These are phyloP conservation scores for Ypsolopha scabrella DNA, from an alignment of 2,888 invertebrate species.

Conservation along the genomic window DNA sequence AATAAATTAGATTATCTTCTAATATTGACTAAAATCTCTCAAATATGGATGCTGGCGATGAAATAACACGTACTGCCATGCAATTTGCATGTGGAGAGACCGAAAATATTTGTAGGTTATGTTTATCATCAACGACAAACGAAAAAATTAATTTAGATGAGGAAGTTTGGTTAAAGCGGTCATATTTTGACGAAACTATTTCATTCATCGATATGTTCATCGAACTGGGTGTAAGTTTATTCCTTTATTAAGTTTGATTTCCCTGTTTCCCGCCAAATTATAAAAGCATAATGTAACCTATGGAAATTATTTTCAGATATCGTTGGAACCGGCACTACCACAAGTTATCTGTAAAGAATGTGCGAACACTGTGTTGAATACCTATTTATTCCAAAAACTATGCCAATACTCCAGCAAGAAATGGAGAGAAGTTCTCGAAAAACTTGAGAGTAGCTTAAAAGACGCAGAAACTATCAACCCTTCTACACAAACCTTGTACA, in stretches of 20 bases:
- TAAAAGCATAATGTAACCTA: background rate
- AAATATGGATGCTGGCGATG: slow-evolving; percentile 19
- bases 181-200: slow-evolving; percentile 29
- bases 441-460: slow-evolving; percentile 22
- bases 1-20: too few relatives aligned
- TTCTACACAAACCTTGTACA: slow-evolving; percentile 26
- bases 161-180: slow-evolving; percentile 21
- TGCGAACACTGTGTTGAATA: slow-evolving; percentile 28
- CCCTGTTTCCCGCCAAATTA: background rate
- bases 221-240: slow-evolving; percentile 35
- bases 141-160: slow-evolving; percentile 30
- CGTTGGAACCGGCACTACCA: slow-evolving; percentile 29
- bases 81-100: slow-evolving; percentile 34
- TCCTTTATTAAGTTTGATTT: background rate
- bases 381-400: slow-evolving; percentile 39
- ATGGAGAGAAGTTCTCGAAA: slow-evolving; percentile 28
- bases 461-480: slow-evolving; percentile 20
- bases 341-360: slow-evolving; percentile 37
- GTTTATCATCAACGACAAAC: slow-evolving; percentile 31
- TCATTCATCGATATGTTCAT: slow-evolving; percentile 34
- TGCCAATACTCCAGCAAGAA: slow-evolving; percentile 27
- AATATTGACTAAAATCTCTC: too few relatives aligned
- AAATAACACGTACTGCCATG: slow-evolving; percentile 20
- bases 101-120: slow-evolving; percentile 48
- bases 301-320: slow-evolving; percentile 24